These are phyloP conservation scores for Oncorhynchus clarkii DNA, from an alignment of 2,113 vertebrate genomes.

Conservation along the genomic window DNA sequence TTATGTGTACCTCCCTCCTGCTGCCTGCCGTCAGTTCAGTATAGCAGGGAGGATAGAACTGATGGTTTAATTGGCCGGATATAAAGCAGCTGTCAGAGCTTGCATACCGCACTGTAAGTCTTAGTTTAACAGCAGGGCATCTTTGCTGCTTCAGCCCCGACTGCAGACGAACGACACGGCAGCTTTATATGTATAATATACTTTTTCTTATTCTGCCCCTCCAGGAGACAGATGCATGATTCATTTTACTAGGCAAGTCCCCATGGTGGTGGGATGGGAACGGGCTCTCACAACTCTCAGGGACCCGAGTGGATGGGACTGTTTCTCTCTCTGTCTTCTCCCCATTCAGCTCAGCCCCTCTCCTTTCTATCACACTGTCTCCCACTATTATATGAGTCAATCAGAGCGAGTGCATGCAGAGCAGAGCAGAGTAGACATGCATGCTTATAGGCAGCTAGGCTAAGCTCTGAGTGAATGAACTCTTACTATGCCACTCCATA, in stretches of 20 bases:
- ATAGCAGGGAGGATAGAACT: neutral
- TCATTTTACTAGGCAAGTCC: too few species aligned
- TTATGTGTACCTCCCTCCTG: constrained; percentile 16
- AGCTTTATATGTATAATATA: constrained; percentile 34
- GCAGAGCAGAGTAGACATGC: neutral
- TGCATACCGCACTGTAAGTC: constrained; percentile 16
- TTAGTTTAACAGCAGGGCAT: constrained; percentile 51
- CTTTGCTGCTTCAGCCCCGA: constrained; percentile 20
- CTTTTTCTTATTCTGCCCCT: neutral
- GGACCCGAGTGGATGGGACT: neutral
- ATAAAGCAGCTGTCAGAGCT: constrained; percentile 45
- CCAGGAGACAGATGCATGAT: constrained; percentile 21
- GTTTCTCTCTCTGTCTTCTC: neutral
- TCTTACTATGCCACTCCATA: neutral
- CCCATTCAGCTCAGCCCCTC: neutral
- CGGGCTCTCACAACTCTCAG: neutral
- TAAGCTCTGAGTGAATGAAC: neutral
- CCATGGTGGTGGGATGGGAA: constrained; percentile 32
- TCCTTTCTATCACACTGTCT: neutral
- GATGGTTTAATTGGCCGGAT: constrained; percentile 39
- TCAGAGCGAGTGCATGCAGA: neutral
- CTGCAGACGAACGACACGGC: neutral
- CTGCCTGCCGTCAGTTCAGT: neutral
- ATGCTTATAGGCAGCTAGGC: neutral
- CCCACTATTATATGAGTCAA: neutral